phyloP scores from a whole-genome alignment of 2,113 vertebrate genomes.

The Oceanodroma tethys region DNA sequence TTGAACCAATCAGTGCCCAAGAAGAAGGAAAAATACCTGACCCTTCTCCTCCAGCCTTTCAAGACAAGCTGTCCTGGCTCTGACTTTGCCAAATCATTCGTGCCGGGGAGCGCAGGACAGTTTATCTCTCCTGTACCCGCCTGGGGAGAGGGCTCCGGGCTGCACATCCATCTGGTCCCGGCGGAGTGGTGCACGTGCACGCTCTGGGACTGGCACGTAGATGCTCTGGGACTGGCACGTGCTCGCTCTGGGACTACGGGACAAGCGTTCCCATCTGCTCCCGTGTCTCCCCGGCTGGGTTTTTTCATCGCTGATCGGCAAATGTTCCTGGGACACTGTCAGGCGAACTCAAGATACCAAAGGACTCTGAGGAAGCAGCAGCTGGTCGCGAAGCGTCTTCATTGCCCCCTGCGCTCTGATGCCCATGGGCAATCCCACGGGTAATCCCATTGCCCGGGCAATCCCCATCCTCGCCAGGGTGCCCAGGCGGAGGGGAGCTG shows the following conservation, averaged over 20 bases:
- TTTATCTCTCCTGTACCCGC: rapidly evolving
- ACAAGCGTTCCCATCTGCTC: neutral
- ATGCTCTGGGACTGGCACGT: neutral
- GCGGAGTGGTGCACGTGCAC: rapidly evolving
- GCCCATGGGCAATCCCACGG: neutral
- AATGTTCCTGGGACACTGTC: neutral
- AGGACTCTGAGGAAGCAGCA: neutral
- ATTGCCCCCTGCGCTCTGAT: rapidly evolving
- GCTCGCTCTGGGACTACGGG: neutral
- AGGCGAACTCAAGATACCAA: slow-evolving; percentile 24
- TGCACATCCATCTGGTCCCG: rapidly evolving
- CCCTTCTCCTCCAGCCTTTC: slow-evolving; percentile 13
- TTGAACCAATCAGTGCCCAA: slow-evolving; percentile 63
- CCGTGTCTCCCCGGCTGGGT: neutral
- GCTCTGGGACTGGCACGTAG: neutral
- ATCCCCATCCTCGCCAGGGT: neutral
- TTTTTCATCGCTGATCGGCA: neutral
- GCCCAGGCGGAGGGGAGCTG: neutral
- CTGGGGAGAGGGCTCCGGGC: neutral
- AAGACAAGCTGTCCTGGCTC: neutral
- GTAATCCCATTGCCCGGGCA: neutral
- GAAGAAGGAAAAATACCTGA: neutral
- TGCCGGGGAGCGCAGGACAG: neutral
- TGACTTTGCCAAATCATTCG: neutral
- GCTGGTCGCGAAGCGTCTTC: neutral